Evolutionary conservation across 2,113 vertebrate species (phyloP).

Genomic region (rabbit (Oryctolagus cuniculus)): mOryCun1.1 NC_091432.1:21895501-21896000

Average conservation of each 20-base stretch:
- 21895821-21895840: constrained; percentile 1
- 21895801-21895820: not conserved
- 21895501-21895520: not conserved
- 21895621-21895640: not conserved
- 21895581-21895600: not conserved
- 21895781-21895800: not conserved
- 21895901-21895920: constrained; percentile 25
- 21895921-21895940: constrained; percentile 52
- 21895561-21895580: not conserved
- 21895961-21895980: constrained; percentile 1
- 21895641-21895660: not conserved
- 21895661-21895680: not conserved
- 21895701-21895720: not conserved
- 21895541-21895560: not conserved
- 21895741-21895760: constrained; percentile 25
- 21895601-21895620: constrained; percentile 1
- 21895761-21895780: not conserved
- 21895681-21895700: not conserved
- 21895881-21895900: constrained; percentile 11
- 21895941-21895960: constrained; percentile 13
- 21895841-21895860: not conserved
- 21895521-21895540: not conserved
- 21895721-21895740: constrained; percentile 10
- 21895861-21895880: constrained; percentile 13
- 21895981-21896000: constrained; percentile 5